Percentiles rank a stretch among this genome's conserved stretches.
Evolutionary conservation across 2,113 vertebrate genomes (phyloP).

Genomic region (Cyphotilapia sp.): DNA sequence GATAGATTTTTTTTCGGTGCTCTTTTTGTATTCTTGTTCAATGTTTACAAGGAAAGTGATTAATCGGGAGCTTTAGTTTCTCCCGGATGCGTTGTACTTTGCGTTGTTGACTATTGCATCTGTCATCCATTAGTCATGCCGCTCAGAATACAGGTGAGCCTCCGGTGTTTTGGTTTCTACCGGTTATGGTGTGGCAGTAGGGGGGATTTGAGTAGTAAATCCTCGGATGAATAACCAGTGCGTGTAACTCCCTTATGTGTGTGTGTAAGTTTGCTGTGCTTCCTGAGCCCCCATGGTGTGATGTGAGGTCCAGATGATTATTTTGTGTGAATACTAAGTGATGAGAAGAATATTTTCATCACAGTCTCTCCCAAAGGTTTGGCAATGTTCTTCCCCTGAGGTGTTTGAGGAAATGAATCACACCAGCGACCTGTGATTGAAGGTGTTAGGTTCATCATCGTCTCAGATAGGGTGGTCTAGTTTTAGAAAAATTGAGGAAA

Average conservation of each 20-base stretch:
- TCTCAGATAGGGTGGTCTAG: background rate
- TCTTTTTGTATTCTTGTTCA: background rate
- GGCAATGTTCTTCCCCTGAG: background rate
- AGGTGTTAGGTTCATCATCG: background rate
- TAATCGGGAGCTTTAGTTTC: background rate
- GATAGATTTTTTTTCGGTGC: background rate
- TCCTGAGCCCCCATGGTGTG: background rate
- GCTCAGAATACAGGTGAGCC: background rate
- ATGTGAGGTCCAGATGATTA: background rate
- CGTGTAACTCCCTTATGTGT: accelerated
- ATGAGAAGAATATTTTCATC: background rate
- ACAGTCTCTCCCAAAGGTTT: background rate
- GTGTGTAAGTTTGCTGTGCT: background rate
- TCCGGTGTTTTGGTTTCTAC: background rate
- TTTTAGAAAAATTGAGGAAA: background rate
- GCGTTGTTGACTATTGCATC: background rate
- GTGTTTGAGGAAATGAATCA: conserved; percentile 22
- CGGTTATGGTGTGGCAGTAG: background rate
- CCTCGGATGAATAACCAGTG: background rate
- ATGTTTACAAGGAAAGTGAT: background rate
- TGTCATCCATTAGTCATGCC: conserved; percentile 34
- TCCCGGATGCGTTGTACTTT: background rate
- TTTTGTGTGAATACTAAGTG: background rate
- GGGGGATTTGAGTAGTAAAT: background rate
- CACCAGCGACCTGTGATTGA: background rate